These are phyloP conservation scores for Dolichoris vasculosae DNA, from an alignment of 1,140 invertebrate genomes.

Conservation along the genomic window DNA sequence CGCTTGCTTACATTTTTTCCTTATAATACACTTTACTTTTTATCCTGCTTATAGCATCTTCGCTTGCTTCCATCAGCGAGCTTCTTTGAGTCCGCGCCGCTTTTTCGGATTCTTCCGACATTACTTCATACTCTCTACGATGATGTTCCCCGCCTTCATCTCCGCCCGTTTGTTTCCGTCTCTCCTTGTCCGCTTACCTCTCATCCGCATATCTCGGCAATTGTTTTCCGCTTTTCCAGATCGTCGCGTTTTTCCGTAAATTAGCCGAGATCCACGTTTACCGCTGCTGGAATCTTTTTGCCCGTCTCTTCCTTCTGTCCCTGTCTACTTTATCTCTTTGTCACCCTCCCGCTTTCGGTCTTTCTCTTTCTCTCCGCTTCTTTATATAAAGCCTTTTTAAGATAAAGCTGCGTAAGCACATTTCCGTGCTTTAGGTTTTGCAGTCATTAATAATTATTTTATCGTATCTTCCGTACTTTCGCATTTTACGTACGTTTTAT, in stretches of 20 bases:
- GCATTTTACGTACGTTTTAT: constrained; percentile 20
- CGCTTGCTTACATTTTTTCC: background rate
- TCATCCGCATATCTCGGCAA: constrained; percentile 34
- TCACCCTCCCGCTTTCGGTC: background rate
- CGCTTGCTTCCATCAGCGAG: background rate
- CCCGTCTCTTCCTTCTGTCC: background rate
- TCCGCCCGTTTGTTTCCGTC: background rate
- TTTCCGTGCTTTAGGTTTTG: constrained; percentile 28
- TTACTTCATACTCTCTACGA: background rate
- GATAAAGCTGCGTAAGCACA: constrained; percentile 44
- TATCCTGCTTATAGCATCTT: background rate
- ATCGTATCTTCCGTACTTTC: background rate
- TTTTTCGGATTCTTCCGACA: background rate
- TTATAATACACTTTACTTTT: constrained; percentile 3
- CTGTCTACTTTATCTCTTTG: constrained; percentile 39
- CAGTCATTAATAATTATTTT: constrained; percentile 50
- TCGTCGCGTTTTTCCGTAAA: constrained; percentile 48
- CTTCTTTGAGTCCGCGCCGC: background rate
- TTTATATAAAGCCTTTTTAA: constrained; percentile 42
- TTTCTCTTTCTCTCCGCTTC: background rate
- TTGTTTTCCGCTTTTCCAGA: constrained; percentile 49
- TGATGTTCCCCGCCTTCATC: background rate
- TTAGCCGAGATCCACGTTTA: constrained; percentile 26
- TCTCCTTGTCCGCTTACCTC: background rate
- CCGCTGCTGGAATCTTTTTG: constrained; percentile 26